These are phyloP conservation scores for Machimus atricapillus DNA, from an alignment of 2,888 invertebrate species.

Conservation along the genomic window DNA sequence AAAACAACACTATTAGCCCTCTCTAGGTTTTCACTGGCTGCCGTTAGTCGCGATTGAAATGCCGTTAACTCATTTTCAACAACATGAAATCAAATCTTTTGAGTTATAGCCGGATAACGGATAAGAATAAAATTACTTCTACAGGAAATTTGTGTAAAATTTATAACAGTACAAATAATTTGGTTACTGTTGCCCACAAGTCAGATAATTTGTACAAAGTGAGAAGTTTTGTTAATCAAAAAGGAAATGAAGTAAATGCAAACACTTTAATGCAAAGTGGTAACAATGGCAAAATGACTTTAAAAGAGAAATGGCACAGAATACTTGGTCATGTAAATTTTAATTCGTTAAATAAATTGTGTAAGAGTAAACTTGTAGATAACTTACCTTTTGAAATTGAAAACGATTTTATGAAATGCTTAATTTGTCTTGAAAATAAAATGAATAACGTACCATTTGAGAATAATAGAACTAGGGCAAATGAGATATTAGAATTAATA, in stretches of 20 bases:
- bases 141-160: neutral
- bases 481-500: constrained; percentile 20
- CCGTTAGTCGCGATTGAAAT: no score
- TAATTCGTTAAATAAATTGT: neutral
- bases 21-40: no score
- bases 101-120: neutral
- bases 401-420: neutral
- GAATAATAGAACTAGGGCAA: constrained; percentile 44
- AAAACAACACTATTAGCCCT: no score
- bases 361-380: neutral
- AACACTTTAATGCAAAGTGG: no score
- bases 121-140: neutral
- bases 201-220: neutral
- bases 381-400: neutral
- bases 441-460: constrained; percentile 45
- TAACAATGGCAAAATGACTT: neutral
- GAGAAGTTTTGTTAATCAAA: neutral
- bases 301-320: neutral
- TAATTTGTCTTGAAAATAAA: constrained; percentile 42
- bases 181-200: neutral
- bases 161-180: neutral
- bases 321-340: neutral
- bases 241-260: neutral
- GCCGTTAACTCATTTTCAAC: no score
- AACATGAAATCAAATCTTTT: neutral